A percentile compares a stretch with the other conserved stretches of the same genome.
Conservation (phyloP, 2,113 vertebrate genomes). For the Aptenodytes forsteri region DNA sequence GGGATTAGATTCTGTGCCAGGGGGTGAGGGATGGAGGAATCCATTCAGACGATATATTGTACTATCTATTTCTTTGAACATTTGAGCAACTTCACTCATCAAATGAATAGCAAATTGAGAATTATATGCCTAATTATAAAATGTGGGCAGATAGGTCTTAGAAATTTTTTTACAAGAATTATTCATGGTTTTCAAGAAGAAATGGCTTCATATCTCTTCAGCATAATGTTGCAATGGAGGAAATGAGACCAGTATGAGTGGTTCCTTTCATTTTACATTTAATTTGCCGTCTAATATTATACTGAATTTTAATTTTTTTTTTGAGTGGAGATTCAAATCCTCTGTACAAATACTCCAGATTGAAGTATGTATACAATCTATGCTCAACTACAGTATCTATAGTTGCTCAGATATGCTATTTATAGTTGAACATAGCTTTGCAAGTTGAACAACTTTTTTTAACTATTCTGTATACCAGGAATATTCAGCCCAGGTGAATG, state of each 20-base stretch:
- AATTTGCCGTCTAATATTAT: not conserved
- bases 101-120: not conserved
- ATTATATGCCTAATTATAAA: not conserved
- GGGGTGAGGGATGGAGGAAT: not conserved
- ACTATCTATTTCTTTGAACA: not conserved
- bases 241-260: not conserved
- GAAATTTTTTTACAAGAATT: not conserved
- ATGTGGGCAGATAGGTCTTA: not conserved
- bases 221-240: not conserved
- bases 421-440: not conserved
- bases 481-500: not conserved
- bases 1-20: not conserved
- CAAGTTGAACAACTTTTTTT: not conserved
- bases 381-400: not conserved
- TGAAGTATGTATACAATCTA: not conserved
- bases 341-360: not conserved
- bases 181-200: not conserved
- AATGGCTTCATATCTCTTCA: not conserved
- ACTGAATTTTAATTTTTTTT: not conserved
- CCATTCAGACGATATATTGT: not conserved
- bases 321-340: not conserved
- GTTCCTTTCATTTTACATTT: not conserved
- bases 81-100: not conserved
- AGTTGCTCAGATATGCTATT: not conserved
- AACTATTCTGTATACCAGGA: not conserved